phyloP scores from a whole-genome alignment of 2,797 vertebrate genomes.

The Hozukius guyotensis region DNA sequence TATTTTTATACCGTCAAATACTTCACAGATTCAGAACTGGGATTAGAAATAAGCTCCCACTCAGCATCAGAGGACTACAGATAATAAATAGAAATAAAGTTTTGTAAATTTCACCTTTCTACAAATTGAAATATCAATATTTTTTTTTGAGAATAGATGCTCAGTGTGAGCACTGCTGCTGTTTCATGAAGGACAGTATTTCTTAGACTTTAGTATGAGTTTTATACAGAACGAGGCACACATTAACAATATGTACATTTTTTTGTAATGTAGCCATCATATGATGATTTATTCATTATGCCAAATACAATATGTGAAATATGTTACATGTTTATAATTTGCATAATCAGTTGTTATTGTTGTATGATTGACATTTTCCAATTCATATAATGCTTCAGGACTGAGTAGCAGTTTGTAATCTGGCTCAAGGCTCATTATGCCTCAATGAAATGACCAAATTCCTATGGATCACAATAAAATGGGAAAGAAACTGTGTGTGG shows the following conservation, averaged over 20 bases:
- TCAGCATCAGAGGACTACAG: conserved; percentile 28
- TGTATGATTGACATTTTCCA: conserved; percentile 43
- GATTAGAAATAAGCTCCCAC: conserved; percentile 10
- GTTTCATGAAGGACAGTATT: conserved; percentile 48
- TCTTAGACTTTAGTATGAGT: conserved; percentile 46
- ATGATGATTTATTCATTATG: conserved; percentile 48
- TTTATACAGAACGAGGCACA: conserved; percentile 36
- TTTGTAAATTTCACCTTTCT: conserved; percentile 25
- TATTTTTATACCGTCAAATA: conserved; percentile 51
- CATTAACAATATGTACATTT: conserved; percentile 45
- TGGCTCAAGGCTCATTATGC: conserved; percentile 28
- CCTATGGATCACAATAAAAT: conserved; percentile 61
- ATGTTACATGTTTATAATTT: conserved; percentile 56
- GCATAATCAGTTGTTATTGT: conserved; percentile 60
- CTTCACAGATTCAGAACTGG: conserved; percentile 28
- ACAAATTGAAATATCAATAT: neutral
- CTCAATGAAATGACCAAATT: conserved; percentile 39
- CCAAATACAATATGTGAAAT: conserved; percentile 58
- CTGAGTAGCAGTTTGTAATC: conserved; percentile 40
- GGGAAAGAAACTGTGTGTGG: conserved; percentile 29
- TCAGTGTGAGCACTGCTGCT: conserved; percentile 55
- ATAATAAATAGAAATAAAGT: neutral
- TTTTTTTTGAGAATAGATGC: conserved; percentile 27
- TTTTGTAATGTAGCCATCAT: conserved; percentile 50
- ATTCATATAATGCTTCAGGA: conserved; percentile 33